Base-by-base conservation (phyloP, 2,797 vertebrate species). In the Coregonus suidteri region DNA sequence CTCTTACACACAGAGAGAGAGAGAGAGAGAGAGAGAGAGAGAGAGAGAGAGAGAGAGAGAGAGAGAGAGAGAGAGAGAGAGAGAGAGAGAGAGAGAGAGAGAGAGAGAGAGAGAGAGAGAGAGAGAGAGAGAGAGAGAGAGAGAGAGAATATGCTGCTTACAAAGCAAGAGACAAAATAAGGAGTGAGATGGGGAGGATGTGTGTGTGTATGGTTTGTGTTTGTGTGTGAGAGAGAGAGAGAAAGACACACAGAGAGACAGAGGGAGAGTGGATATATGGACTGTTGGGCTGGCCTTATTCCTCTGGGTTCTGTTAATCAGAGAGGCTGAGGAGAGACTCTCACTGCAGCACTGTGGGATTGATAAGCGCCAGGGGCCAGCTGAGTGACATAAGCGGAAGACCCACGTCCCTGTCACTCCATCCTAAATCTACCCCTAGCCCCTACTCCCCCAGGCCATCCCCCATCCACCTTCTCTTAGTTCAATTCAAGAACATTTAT, bases 1-100 rank as follows among this genome's bases (percentile, higher is more conserved):
- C 90, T 90, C 87, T 62, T 35, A 77, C 82, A 92, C 82, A 87
- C 16, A 20, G 71, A 74, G n/a, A 75, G 76, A 79, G 74, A 76
- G 76, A 81, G 75, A 73, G 35, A 47, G 41, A 34, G 66, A 54
- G 16, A 56, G 51, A 56, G 20, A 15, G 34, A 72, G 68, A 72
- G 47, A 34, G 47, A 15, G 64, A 73, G 35, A 47, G 41, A 34
- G 66, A 54, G 16, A 56, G 51, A 56, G 20, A 15, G 34, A 72
- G 68, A 72, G 47, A 34, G 47, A 15, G 64, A 20, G 71, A 74
- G n/a, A 75, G 76, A 79, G 74, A 76, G 76, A 81, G 75, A 73
- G 35, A 47, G 41, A 34, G 66, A 54, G 16, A 51, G 51, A 56
- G 20, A 15, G 34, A 72, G 68, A 72, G 47, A 34, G 47, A 15